These are phyloP conservation scores for Diplodus sargus DNA, from an alignment of 2,797 vertebrate genomes.

Conservation along the genomic window DNA sequence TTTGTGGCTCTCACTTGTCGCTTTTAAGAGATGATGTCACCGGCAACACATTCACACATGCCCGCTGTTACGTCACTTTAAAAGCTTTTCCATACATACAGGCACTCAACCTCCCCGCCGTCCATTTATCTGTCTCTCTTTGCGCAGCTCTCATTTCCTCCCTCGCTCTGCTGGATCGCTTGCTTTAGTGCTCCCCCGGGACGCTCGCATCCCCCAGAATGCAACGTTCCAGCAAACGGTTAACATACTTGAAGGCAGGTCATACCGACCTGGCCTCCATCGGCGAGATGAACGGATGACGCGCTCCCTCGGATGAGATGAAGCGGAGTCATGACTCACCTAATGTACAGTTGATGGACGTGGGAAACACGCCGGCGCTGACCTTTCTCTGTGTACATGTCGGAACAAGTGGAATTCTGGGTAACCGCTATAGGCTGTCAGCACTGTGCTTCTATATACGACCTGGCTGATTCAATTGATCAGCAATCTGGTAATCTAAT, in stretches of 20 bases:
- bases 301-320: slow-evolving; percentile 16
- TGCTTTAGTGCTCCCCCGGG: slow-evolving; percentile 28
- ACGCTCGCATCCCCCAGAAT: slow-evolving; percentile 18
- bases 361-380: slow-evolving; percentile 32
- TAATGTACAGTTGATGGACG: slow-evolving; percentile 51
- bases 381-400: slow-evolving; percentile 16
- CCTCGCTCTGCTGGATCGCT: background rate
- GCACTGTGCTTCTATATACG: background rate
- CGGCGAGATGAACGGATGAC: slow-evolving; percentile 24
- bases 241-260: slow-evolving; percentile 34
- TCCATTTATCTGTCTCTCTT: slow-evolving; percentile 30
- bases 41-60: slow-evolving; percentile 23
- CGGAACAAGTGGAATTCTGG: slow-evolving; percentile 7
- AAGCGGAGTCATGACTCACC: slow-evolving; percentile 52
- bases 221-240: slow-evolving; percentile 34
- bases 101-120: background rate
- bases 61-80: slow-evolving; percentile 43
- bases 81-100: slow-evolving; percentile 51
- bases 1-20: slow-evolving; percentile 25
- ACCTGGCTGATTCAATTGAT: slow-evolving; percentile 5
- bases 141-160: slow-evolving; percentile 30
- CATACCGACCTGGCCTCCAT: slow-evolving; percentile 14
- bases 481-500: background rate
- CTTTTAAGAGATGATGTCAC: slow-evolving; percentile 58
- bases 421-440: background rate